A percentile compares a stretch with the other conserved stretches of the same genome.
These are phyloP conservation scores for Ditylenchus weischeri DNA, from an alignment of 2,888 invertebrate species.

Conservation along the genomic window DNA sequence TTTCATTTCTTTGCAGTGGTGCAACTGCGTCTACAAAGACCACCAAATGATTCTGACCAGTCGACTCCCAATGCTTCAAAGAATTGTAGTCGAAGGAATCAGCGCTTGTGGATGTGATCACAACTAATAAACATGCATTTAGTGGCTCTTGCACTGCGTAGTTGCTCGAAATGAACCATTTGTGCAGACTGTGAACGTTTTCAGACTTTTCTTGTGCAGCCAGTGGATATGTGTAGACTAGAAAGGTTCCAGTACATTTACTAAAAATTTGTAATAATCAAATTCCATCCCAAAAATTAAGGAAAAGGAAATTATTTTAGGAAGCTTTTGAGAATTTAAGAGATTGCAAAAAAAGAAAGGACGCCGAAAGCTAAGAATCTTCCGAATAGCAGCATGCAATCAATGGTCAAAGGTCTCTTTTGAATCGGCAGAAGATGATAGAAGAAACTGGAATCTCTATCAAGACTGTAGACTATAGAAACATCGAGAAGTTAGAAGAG, in stretches of 20 bases:
- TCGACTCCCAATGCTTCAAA: not conserved
- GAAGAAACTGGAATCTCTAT: too few relatives aligned
- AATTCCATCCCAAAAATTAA: too few relatives aligned
- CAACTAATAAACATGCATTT: not conserved
- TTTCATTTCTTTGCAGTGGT: conserved; percentile 2
- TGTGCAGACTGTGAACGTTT: not conserved
- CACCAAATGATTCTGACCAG: not conserved
- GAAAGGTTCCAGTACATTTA: not conserved
- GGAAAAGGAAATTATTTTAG: too few relatives aligned
- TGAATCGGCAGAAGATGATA: too few relatives aligned
- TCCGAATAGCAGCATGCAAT: too few relatives aligned
- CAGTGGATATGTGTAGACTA: not conserved
- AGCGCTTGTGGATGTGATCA: not conserved
- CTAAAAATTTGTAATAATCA: not conserved
- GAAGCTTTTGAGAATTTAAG: too few relatives aligned
- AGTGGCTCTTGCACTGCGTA: not conserved
- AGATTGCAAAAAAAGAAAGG: too few relatives aligned
- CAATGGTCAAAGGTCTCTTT: too few relatives aligned
- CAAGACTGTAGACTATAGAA: too few relatives aligned
- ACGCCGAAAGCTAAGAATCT: too few relatives aligned
- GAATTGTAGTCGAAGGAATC: not conserved
- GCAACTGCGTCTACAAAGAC: not conserved
- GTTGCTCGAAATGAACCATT: not conserved
- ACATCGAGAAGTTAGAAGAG: too few relatives aligned
- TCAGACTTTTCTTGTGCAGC: not conserved